These are phyloP conservation scores for Serinus canaria DNA, from an alignment of 2,113 vertebrate genomes.

Conservation along the genomic window DNA sequence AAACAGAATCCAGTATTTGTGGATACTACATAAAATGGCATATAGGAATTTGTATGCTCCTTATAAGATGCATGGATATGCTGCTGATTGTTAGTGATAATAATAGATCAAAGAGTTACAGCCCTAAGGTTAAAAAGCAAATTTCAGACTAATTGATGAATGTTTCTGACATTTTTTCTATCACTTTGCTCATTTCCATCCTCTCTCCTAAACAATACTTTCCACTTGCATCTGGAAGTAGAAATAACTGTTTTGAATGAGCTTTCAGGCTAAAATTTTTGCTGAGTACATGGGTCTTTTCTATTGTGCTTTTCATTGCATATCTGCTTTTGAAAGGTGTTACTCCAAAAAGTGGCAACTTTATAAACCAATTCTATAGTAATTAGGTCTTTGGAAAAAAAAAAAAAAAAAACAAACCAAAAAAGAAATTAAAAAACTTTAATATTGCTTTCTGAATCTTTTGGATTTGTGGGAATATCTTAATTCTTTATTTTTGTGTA, in stretches of 20 bases:
- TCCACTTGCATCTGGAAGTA: background rate
- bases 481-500: background rate
- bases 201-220: background rate
- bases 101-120: conserved; percentile 56
- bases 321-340: background rate
- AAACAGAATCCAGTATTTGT: background rate
- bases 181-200: background rate
- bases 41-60: background rate
- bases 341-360: background rate
- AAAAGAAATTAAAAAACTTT: background rate
- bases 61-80: background rate
- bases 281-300: background rate
- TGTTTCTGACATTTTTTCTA: conserved; percentile 30
- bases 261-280: background rate
- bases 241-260: background rate
- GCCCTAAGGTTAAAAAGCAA: conserved; percentile 25
- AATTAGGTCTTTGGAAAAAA: background rate
- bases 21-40: background rate
- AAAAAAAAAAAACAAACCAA: no score
- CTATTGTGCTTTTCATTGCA: background rate
- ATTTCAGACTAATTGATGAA: conserved; percentile 49
- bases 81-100: conserved; percentile 48
- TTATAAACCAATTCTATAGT: background rate
- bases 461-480: background rate
- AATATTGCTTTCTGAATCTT: background rate